Evolutionary conservation across 1,140 invertebrate species (phyloP), one percentile per base, ranked within the genome.

Genomic region (Pygmarrhopalites habei): DNA sequence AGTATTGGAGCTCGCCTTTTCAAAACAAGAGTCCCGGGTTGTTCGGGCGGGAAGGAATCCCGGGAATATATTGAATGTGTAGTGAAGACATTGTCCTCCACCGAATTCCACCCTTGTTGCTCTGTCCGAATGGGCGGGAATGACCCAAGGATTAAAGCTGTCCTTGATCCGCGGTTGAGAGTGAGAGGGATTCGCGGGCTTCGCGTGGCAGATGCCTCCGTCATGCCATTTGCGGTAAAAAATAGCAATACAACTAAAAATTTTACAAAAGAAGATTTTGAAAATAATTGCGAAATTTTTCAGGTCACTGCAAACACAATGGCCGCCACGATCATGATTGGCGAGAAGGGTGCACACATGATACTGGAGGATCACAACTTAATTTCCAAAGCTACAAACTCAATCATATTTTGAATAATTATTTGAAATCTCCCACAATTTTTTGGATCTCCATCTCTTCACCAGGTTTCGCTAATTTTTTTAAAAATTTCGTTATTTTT

Each of bases 1-100:
- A 81, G 83, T 51, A 90, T 89, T 68, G 87, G 88, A 0, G 82
- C 89, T 0, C 78, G 85, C 46, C 87, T 87, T 62, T 85, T 89
- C 72, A 78, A 75, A 26, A 85, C 83, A 39, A 82, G 82, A 0
- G 67, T 88, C 23, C 90, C 90, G 0, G 88, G 89, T 63, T 92
- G 89, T 72, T 86, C 86, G 68, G 85, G 89, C 68, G 82, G 83
- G 0, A 74, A 81, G 0, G 90, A 82, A 65, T 88, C 87, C 0
- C 89, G 93, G 64, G 85, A 88, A 17, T 92, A 92, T 60, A 90
- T 89, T 86, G 83, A 86, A 60, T 92, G 89, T 69, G 80, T 79
- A 5, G 82, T 88, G 1, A 74, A 85, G 26, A 86, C 91, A 66
- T 90, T 90, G 69, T 90, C 89, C 0, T 84, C 89, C 80, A 90